Evolutionary conservation across 2,888 invertebrate genomes (phyloP).

Genomic region (Branchipolynoe longqiensis): DNA sequence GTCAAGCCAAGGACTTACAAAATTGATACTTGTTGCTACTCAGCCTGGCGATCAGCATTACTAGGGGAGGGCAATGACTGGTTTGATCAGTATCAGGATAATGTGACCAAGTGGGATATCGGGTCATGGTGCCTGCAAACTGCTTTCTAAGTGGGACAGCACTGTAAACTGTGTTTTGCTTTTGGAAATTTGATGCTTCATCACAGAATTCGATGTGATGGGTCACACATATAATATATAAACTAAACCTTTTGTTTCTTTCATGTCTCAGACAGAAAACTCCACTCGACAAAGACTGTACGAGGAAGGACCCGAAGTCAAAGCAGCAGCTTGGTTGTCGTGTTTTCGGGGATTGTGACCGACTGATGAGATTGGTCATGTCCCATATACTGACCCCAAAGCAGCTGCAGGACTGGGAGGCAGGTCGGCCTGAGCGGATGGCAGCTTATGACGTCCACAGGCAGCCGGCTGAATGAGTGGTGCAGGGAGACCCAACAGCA

Average conservation of each 20-base stretch:
- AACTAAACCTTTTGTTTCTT: not conserved
- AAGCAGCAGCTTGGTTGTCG: conserved; percentile 68
- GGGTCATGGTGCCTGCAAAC: too few species aligned
- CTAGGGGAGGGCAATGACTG: too few species aligned
- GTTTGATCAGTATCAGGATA: too few species aligned
- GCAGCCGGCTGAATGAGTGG: not conserved
- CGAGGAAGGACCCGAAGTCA: conserved; percentile 51
- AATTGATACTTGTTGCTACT: too few species aligned
- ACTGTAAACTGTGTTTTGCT: too few species aligned
- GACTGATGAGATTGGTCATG: conserved; percentile 73
- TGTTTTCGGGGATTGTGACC: conserved; percentile 76
- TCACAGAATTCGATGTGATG: too few species aligned
- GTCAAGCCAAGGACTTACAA: too few species aligned
- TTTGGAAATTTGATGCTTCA: too few species aligned
- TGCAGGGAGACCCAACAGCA: too few species aligned
- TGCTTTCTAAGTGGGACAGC: too few species aligned
- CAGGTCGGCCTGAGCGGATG: conserved; percentile 68
- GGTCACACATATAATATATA: not conserved
- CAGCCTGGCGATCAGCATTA: too few species aligned
- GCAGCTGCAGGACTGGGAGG: conserved; percentile 70
- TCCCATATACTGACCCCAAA: conserved; percentile 65
- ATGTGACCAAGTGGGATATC: too few species aligned
- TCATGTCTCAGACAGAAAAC: conserved; percentile 57
- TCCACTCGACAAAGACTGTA: conserved; percentile 52
- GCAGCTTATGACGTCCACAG: conserved; percentile 67